Evolutionary conservation across 2,113 vertebrate species (phyloP), one percentile per base, ranked within the genome.

Genomic region (Alectura lathami): DNA sequence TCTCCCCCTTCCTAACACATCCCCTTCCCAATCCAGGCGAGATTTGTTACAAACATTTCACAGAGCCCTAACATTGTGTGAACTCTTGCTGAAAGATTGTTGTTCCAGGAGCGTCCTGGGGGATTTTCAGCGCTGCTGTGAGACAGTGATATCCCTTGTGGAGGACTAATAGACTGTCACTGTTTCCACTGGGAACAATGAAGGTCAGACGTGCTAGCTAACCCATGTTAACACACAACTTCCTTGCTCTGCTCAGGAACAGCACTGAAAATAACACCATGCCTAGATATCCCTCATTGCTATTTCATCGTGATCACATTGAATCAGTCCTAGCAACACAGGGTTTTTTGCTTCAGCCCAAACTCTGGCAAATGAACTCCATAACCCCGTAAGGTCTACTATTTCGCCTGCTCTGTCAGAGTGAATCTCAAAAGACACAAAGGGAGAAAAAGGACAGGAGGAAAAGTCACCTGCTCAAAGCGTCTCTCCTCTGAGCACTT

Each of bases 121-220:
- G 95, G 94, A 94, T 86, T 96, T 94, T 91, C 83, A 68, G 93
- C 81, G 83, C 90, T 96, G 95, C 92, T 95, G 95, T 53, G 93
- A 96, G 94, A 92, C 77, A 93, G 92, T 47, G 90, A 96, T 93
- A 95, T 91, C 92, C 95, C 95, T 95, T 8, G 88, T 75, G 88
- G 83, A 96, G 93, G 53, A 75, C 90, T 96, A 96, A 97, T 90
- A 95, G 92, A 96, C 93, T 93, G 93, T 95, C 94, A 93, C 73
- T 45, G 90, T 91, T 95, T 96, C 93, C 96, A 88, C 66, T 22
- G 94, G 93, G 95, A 96, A 96, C 95, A 93, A 96, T 94, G 91
- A 94, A 91, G 96, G 96, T 96, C 95, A 97, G 95, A 91, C 17
- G 27, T 64, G 95, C 93, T 66, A 91, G 85, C 72, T 95, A 96